A percentile compares a stretch with the other conserved stretches of the same genome.
Evolutionary conservation across 2,888 invertebrate species (phyloP).

Genomic region (Orchesella flavescens): DNA sequence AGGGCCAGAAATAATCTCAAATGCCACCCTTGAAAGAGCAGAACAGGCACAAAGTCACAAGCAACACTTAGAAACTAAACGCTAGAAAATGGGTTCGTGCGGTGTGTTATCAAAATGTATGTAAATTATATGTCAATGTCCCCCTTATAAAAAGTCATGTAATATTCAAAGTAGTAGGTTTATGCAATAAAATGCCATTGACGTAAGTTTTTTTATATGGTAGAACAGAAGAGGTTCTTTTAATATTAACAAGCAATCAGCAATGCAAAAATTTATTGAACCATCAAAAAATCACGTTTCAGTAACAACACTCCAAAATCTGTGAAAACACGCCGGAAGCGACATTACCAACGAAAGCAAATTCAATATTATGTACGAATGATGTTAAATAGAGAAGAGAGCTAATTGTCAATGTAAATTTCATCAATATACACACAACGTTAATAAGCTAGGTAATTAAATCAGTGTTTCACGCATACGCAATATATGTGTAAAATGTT

Average conservation of each 20-base stretch:
- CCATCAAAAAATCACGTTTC: conserved; percentile 43
- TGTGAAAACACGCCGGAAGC: conserved; percentile 26
- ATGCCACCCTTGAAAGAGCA: conserved; percentile 64
- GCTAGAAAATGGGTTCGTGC: not conserved
- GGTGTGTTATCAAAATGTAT: conserved; percentile 4
- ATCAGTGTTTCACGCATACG: not conserved
- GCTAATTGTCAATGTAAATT: not conserved
- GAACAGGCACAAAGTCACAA: conserved; percentile 64
- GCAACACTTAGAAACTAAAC: not conserved
- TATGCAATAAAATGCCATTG: conserved; percentile 49
- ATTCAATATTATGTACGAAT: not conserved
- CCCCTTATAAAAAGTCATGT: no score
- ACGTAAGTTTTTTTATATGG: not conserved
- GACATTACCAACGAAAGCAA: conserved; percentile 19
- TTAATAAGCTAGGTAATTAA: conserved; percentile 8
- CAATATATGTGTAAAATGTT: not conserved
- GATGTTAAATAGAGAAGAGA: conserved; percentile 20
- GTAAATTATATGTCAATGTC: not conserved
- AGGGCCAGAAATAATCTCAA: conserved; percentile 42
- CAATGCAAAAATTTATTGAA: conserved; percentile 58
- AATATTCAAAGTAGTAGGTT: not conserved
- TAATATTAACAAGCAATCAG: conserved; percentile 47
- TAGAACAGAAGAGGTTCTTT: not conserved
- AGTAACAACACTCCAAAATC: conserved; percentile 47
- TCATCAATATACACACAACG: conserved; percentile 10